Evolutionary conservation across 2,113 vertebrate genomes (phyloP).

Genomic region (Picathartes gymnocephalus): DNA sequence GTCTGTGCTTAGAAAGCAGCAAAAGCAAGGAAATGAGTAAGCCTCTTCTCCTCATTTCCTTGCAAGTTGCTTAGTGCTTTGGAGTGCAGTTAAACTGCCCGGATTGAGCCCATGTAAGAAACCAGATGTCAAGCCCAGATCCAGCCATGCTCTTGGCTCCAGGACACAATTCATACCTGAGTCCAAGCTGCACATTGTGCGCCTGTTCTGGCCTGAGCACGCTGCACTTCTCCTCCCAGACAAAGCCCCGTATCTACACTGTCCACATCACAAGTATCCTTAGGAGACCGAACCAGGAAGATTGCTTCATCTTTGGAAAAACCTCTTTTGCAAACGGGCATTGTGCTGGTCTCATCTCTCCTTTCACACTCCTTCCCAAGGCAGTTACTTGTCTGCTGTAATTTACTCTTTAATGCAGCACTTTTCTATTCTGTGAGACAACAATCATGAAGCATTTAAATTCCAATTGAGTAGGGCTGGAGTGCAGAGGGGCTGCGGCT

Average conservation of each 20-base stretch:
- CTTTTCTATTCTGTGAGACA: slow-evolving; percentile 65
- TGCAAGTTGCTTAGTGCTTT: background rate
- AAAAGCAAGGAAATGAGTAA: background rate
- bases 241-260: background rate
- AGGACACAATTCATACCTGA: background rate
- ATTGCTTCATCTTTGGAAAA: slow-evolving; percentile 48
- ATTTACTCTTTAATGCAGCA: slow-evolving; percentile 69
- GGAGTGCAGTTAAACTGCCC: background rate
- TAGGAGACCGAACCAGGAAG: background rate
- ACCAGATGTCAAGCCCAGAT: background rate
- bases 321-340: background rate
- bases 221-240: background rate
- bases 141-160: rapidly evolving
- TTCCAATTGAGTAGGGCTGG: slow-evolving; percentile 73
- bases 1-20: background rate
- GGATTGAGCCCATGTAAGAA: rapidly evolving
- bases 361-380: slow-evolving; percentile 55
- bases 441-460: slow-evolving; percentile 76
- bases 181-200: background rate
- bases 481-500: slow-evolving; percentile 59
- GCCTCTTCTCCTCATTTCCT: background rate
- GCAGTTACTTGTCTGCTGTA: slow-evolving; percentile 65
- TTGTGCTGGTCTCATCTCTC: slow-evolving; percentile 57
- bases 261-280: background rate
- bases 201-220: background rate